Percentiles rank a stretch among this genome's conserved stretches.
phyloP scores from a whole-genome alignment of 2,888 invertebrate genomes.

The Danaus chrysippus region DNA sequence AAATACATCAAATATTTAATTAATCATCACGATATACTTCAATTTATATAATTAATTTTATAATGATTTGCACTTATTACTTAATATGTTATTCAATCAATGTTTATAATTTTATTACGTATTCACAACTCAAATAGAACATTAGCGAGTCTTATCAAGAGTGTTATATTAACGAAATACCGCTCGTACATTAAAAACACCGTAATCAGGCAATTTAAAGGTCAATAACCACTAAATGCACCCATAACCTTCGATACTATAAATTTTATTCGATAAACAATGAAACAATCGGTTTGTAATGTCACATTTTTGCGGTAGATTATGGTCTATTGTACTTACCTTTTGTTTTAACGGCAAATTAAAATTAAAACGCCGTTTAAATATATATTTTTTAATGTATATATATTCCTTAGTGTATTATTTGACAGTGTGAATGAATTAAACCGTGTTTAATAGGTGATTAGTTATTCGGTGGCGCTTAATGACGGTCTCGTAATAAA shows the following conservation, averaged over 20 bases:
- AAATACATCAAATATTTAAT: background rate
- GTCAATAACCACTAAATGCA: slow-evolving; percentile 62
- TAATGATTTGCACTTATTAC: background rate
- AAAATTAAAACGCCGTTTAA: slow-evolving; percentile 25
- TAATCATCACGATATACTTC: too few relatives aligned
- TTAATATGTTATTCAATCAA: too few relatives aligned
- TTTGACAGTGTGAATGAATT: slow-evolving; percentile 71
- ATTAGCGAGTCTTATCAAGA: slow-evolving; percentile 37
- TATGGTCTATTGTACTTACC: slow-evolving; percentile 55
- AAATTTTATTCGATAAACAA: slow-evolving; percentile 73
- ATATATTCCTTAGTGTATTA: slow-evolving; percentile 65
- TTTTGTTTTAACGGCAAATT: slow-evolving; percentile 45
- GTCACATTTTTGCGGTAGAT: slow-evolving; percentile 71
- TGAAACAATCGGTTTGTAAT: slow-evolving; percentile 67
- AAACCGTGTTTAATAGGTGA: slow-evolving; percentile 74
- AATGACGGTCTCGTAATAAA: slow-evolving; percentile 68
- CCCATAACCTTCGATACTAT: slow-evolving; percentile 58
- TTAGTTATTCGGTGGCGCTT: slow-evolving; percentile 64
- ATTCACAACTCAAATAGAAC: slow-evolving; percentile 6
- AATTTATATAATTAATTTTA: background rate
- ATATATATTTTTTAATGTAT: slow-evolving; percentile 36
- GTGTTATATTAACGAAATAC: slow-evolving; percentile 62
- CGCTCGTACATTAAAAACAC: slow-evolving; percentile 65
- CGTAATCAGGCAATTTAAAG: slow-evolving; percentile 70
- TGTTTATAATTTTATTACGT: too few relatives aligned